These are phyloP conservation scores for Centroberyx gerrardi DNA, from an alignment of 2,797 vertebrate genomes.

Conservation along the genomic window DNA sequence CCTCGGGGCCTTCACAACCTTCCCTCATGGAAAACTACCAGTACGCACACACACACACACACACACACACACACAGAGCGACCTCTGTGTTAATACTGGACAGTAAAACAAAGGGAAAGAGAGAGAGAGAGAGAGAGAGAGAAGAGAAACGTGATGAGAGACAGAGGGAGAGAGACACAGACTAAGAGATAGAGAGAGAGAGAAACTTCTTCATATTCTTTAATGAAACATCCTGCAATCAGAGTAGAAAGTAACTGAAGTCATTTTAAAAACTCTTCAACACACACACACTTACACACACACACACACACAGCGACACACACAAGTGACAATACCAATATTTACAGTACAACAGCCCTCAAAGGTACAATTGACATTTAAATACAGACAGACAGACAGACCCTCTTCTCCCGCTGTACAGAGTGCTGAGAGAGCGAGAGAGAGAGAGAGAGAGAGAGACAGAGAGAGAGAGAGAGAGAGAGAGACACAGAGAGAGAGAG, in stretches of 20 bases:
- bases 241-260: neutral
- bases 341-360: too few relatives aligned
- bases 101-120: neutral
- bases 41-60: constrained; percentile 31
- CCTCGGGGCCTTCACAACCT: constrained; percentile 59
- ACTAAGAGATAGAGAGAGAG: too few relatives aligned
- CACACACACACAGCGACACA: too few relatives aligned
- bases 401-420: neutral
- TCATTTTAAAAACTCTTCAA: too few relatives aligned
- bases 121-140: neutral
- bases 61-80: constrained; percentile 24
- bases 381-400: neutral
- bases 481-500: neutral
- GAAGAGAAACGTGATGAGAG: constrained; percentile 21
- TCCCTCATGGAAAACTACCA: constrained; percentile 83
- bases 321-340: too few relatives aligned
- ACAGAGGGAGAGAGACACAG: too few relatives aligned
- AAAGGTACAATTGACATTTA: neutral
- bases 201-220: too few relatives aligned
- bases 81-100: constrained; percentile 17
- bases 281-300: too few relatives aligned
- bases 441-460: neutral
- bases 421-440: neutral
- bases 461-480: neutral
- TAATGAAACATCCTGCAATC: too few relatives aligned